phyloP scores from a whole-genome alignment of 2,113 vertebrate genomes.

The Dipodomys ordii region DNA sequence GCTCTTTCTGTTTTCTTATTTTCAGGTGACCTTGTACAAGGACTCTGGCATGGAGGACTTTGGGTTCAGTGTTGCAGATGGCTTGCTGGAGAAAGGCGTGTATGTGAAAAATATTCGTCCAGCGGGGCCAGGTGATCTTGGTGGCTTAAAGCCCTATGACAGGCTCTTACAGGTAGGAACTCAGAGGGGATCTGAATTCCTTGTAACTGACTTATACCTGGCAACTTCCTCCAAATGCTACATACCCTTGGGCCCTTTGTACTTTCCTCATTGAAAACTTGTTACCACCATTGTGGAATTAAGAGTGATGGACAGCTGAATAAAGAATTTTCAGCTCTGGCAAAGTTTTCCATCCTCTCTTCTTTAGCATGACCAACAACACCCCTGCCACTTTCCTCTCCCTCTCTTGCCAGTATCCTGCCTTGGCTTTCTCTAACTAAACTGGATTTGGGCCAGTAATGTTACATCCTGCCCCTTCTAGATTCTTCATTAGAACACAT shows the following conservation, averaged over 20 bases:
- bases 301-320: neutral
- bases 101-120: conserved; percentile 96
- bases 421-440: neutral
- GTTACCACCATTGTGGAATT: neutral
- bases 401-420: neutral
- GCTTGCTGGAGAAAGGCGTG: conserved; percentile 96
- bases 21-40: conserved; percentile 95
- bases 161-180: conserved; percentile 94
- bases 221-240: neutral
- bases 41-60: conserved; percentile 95
- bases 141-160: conserved; percentile 94
- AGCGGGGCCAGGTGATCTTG: conserved; percentile 93
- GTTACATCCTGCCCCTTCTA: neutral
- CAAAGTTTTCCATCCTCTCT: neutral
- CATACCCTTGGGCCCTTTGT: neutral
- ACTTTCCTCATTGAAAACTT: neutral
- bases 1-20: neutral
- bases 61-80: conserved; percentile 98
- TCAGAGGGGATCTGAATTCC: neutral
- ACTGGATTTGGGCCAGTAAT: neutral
- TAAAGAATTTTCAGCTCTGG: neutral
- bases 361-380: neutral
- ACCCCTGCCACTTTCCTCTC: neutral
- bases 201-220: accelerated
- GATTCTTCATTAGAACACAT: neutral